These are phyloP conservation scores for Zingel zingel DNA, from an alignment of 2,113 vertebrate genomes.

Conservation along the genomic window DNA sequence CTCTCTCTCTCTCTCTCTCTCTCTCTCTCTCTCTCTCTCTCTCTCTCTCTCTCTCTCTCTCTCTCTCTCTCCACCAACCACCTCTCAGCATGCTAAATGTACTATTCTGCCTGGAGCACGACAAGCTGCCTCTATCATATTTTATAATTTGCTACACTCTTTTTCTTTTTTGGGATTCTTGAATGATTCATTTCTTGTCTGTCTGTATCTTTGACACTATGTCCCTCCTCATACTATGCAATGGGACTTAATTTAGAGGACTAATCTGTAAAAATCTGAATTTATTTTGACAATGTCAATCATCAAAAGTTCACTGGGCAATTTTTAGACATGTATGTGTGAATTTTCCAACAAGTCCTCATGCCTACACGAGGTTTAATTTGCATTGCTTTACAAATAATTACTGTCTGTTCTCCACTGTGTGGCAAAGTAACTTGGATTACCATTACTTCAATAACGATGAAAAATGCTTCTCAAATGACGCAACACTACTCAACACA, in stretches of 20 bases:
- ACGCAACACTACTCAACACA: background rate
- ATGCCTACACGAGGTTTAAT: no score
- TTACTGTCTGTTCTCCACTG: no score
- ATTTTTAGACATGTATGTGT: background rate
- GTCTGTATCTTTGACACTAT: background rate
- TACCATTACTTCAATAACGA: no score
- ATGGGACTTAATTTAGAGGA: background rate
- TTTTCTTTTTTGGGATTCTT: slow-evolving; percentile 16
- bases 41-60: slow-evolving; percentile 3
- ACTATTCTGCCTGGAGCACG: slow-evolving; percentile 32
- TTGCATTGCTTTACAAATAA: no score
- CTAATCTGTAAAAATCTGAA: background rate
- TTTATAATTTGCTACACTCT: slow-evolving; percentile 18
- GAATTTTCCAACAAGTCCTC: background rate
- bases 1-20: slow-evolving; percentile 11
- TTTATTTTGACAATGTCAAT: background rate
- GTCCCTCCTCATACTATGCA: background rate
- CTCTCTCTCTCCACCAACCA: slow-evolving; percentile 27
- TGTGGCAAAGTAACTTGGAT: no score
- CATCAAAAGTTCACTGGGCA: background rate
- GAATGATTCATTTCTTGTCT: slow-evolving; percentile 4
- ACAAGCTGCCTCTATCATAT: slow-evolving; percentile 41
- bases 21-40: background rate
- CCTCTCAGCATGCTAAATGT: slow-evolving; percentile 35
- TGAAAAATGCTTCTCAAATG: no score